These are phyloP conservation scores for Microtus pennsylvanicus DNA, from an alignment of 2,113 vertebrate genomes.

Conservation along the genomic window DNA sequence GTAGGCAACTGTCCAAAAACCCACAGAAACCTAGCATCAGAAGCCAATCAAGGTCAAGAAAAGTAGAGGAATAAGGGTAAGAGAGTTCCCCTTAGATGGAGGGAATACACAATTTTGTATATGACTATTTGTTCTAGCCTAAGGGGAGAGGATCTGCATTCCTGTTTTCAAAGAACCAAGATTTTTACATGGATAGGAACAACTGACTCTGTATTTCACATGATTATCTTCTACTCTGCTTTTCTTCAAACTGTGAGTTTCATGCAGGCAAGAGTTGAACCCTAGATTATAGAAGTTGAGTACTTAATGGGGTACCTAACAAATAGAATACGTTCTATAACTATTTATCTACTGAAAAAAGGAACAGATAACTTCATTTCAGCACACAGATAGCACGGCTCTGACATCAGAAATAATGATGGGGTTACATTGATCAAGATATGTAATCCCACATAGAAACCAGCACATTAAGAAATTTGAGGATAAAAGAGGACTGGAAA, in stretches of 20 bases:
- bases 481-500: not conserved
- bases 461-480: not conserved
- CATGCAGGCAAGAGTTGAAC: not conserved
- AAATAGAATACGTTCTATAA: not conserved
- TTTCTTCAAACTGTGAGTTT: not conserved
- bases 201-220: not conserved
- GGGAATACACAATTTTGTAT: not conserved
- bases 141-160: not conserved
- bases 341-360: not conserved
- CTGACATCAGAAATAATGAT: not conserved
- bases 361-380: not conserved
- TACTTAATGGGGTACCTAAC: not conserved
- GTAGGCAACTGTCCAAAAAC: not conserved
- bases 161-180: not conserved
- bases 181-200: not conserved
- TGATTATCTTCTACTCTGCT: not conserved
- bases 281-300: not conserved
- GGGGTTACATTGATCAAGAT: not conserved
- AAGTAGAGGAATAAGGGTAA: not conserved
- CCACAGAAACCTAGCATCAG: not conserved
- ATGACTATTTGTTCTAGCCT: not conserved
- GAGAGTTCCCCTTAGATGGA: not conserved
- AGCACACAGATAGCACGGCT: not conserved
- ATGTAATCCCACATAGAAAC: not conserved
- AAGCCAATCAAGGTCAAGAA: not conserved